Base-by-base conservation (phyloP, 2,888 invertebrate genomes). In the Lithophane socia region DNA sequence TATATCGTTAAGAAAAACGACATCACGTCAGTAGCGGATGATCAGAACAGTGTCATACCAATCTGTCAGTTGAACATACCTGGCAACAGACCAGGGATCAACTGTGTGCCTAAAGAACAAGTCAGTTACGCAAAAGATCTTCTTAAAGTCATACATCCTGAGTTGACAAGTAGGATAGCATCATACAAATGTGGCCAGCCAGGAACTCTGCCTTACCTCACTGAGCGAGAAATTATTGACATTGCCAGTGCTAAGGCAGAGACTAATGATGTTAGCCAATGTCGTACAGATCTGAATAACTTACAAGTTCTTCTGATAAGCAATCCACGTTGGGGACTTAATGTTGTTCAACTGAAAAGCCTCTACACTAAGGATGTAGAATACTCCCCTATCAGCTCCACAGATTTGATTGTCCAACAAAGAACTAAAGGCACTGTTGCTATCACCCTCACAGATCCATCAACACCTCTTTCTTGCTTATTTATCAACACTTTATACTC, bases 311-410 rank as follows among this genome's bases (percentile, higher is more conserved):
- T 98, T 67, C 96, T 98, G 21, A 96, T 97, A 60, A 97, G 97
- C 79, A 98, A 98, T 92, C 98, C 98, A 0, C 97, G 97, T 70
- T 98, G 98, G 98, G 98, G 98, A 16, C 96, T 98, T 21, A 97
- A 96, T 84, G 96, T 98, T 21, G 96, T 97, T 12, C 94, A 96
- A 83, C 82, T 94, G 1, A 93, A 95, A 66, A 95, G 90, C 68
- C 85, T 93, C 29, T 95, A 96, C 83, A 92, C 93, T n/a, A 93
- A 93, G 85, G 94, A 94, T 89, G 93, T 90, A 37, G 95, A 95
- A 12, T 95, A 91, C 80, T 78, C 91, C 7, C 87, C 92, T 0
- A 89, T 97, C 5, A 88, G 87, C 29, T 91, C 94, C 3, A 94
- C 94, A 92, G 97, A 97, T 79, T 89, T 96, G 86, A 95, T 98